A percentile compares a stretch with the other conserved stretches of the same genome.
phyloP scores from a whole-genome alignment of 2,113 vertebrate genomes.

The Turnix velox region DNA sequence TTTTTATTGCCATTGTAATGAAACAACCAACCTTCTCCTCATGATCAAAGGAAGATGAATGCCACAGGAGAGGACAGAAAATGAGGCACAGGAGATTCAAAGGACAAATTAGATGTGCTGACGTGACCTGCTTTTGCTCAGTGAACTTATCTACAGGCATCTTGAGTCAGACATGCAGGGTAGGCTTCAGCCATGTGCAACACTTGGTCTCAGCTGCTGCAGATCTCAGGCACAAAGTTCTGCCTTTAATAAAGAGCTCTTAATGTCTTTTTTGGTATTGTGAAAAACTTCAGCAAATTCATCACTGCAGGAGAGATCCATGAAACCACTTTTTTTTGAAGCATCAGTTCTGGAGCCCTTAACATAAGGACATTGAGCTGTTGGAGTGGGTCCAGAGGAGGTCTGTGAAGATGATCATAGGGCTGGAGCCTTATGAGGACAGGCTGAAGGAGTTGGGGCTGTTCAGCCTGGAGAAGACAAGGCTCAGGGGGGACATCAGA shows the following conservation, averaged over 20 bases:
- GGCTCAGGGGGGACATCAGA: no score
- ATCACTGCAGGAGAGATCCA: neutral
- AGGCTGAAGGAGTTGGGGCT: no score
- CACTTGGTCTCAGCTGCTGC: neutral
- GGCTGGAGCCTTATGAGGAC: no score
- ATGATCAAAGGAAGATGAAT: neutral
- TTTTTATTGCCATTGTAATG: slow-evolving; percentile 45
- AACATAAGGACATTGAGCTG: no score
- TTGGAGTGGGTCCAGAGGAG: no score
- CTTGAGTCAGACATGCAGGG: neutral
- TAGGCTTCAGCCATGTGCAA: neutral
- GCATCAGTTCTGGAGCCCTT: no score
- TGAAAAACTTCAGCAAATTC: neutral
- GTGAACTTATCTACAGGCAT: neutral
- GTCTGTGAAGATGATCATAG: no score
- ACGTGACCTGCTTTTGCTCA: neutral
- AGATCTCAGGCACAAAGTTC: neutral
- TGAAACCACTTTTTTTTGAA: neutral
- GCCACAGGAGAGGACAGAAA: neutral
- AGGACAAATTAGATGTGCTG: neutral
- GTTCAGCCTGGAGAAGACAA: no score
- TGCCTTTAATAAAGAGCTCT: neutral
- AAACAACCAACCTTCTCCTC: neutral
- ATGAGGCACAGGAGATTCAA: neutral
- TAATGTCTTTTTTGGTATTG: neutral